Percentiles rank a stretch among this genome's conserved stretches.
Conservation (phyloP, 1,140 invertebrate genomes). For the Sminthurinus signatus region DNA sequence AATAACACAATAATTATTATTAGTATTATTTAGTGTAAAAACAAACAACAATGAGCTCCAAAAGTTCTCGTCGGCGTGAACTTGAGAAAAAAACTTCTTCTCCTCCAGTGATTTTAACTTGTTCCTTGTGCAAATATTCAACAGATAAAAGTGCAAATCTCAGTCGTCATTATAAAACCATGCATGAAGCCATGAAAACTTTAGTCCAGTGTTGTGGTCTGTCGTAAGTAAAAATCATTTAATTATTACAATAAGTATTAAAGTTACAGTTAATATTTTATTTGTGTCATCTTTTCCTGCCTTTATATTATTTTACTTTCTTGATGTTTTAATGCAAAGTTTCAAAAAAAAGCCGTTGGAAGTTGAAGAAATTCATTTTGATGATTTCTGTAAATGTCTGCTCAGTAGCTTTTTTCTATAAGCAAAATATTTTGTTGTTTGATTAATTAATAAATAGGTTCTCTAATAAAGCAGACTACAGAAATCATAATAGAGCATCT, state of each 20-base stretch:
- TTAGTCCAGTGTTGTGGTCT: conserved; percentile 1
- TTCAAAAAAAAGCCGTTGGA: too few species aligned
- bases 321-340: not conserved
- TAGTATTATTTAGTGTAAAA: not conserved
- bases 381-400: too few species aligned
- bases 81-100: too few species aligned
- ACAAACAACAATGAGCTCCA: not conserved
- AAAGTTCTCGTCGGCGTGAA: too few species aligned
- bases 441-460: conserved; percentile 12
- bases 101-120: not conserved
- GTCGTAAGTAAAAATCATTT: not conserved
- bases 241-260: not conserved
- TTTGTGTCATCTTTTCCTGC: not conserved
- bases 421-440: too few species aligned
- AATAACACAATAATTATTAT: not conserved
- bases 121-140: not conserved
- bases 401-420: too few species aligned
- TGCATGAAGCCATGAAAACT: conserved; percentile 1
- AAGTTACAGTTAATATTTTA: not conserved
- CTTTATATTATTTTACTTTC: not conserved
- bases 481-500: conserved; percentile 30
- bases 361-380: too few species aligned
- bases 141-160: conserved; percentile 15
- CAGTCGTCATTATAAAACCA: not conserved
- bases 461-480: conserved; percentile 8